Conservation (phyloP, 2,888 invertebrate genomes). For the Glaucopsyche alexis region DNA sequence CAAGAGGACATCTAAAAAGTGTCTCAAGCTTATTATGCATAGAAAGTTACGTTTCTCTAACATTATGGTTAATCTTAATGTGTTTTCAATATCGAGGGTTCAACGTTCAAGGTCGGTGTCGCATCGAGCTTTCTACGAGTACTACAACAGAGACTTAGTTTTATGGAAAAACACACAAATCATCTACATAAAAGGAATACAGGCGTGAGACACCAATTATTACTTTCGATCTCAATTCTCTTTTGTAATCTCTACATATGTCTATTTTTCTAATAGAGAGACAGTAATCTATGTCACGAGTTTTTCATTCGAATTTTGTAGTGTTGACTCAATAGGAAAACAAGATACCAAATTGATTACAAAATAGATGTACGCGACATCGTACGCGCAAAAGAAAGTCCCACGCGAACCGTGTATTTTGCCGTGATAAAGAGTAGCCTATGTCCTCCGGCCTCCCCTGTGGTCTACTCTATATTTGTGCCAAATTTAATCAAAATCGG, state of each 20-base stretch:
- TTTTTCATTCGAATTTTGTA: too few species aligned
- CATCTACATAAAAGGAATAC: background rate
- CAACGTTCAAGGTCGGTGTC: conserved; percentile 55
- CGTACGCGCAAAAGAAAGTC: too few species aligned
- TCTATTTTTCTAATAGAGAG: background rate
- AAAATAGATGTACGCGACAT: too few species aligned
- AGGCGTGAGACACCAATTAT: background rate
- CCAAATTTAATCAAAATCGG: too few species aligned
- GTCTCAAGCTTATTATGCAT: conserved; percentile 38
- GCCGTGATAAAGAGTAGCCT: too few species aligned
- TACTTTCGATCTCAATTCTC: background rate
- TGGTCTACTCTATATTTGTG: too few species aligned
- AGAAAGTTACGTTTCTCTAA: conserved; percentile 65
- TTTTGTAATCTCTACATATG: background rate
- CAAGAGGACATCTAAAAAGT: background rate
- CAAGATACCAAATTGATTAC: too few species aligned
- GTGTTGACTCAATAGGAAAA: too few species aligned
- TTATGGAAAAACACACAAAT: background rate
- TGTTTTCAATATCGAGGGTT: conserved; percentile 51
- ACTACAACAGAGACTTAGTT: background rate
- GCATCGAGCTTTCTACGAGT: conserved; percentile 19
- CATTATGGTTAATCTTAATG: conserved; percentile 58
- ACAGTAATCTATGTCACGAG: too few species aligned
- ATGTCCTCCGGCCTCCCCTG: too few species aligned
- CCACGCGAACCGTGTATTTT: too few species aligned